Evolutionary conservation across 2,113 vertebrate genomes (phyloP).

Genomic region (Miniopterus natalensis): DNA sequence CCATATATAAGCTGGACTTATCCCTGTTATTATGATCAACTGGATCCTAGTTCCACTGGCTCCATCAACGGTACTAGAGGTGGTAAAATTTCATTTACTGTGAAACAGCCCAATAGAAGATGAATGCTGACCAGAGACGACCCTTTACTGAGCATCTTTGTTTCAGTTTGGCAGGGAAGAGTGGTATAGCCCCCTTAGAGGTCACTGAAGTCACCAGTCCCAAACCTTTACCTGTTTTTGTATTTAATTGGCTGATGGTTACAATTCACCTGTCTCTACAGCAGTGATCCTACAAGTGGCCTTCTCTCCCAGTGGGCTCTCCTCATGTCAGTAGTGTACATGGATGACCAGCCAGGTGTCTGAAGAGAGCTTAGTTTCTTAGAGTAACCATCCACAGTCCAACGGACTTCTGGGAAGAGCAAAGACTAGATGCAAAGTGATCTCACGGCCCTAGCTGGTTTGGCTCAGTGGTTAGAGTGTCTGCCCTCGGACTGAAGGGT

Average conservation of each 20-base stretch:
- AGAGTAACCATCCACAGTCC: neutral
- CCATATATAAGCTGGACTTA: conserved; percentile 8
- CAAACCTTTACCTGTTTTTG: neutral
- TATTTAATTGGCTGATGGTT: neutral
- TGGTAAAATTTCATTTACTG: neutral
- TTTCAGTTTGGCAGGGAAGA: neutral
- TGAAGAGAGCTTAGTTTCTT: neutral
- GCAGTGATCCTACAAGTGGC: neutral
- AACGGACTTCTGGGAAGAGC: neutral
- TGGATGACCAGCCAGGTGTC: neutral
- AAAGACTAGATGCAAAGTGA: neutral
- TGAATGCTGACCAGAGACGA: neutral
- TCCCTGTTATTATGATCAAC: conserved; percentile 29
- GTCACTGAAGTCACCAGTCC: neutral
- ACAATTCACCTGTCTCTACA: neutral
- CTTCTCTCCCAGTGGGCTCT: neutral
- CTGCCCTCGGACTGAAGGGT: too few relatives aligned
- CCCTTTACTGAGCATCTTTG: neutral
- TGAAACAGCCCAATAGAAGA: neutral
- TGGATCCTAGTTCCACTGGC: neutral
- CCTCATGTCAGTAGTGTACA: neutral
- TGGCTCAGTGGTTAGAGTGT: too few relatives aligned
- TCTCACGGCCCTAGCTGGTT: neutral
- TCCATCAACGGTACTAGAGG: neutral
- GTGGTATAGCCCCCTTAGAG: neutral